phyloP scores from a whole-genome alignment of 2,888 invertebrate species.

The Portevinia maculata region DNA sequence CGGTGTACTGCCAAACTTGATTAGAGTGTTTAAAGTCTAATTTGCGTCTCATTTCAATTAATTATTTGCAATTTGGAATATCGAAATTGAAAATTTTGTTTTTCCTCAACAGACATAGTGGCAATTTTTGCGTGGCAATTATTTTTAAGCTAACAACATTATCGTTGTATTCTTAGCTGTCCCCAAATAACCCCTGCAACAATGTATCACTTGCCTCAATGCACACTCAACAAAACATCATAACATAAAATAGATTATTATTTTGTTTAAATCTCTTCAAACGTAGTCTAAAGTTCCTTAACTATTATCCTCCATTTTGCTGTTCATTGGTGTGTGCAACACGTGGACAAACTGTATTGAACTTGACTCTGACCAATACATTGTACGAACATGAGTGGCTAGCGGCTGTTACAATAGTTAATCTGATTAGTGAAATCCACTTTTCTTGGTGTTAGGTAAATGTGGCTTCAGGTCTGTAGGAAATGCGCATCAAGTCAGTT shows the following conservation, averaged over 20 bases:
- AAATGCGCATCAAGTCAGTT: constrained; percentile 22
- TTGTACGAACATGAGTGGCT: constrained; percentile 5
- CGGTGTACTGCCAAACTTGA: too few species aligned
- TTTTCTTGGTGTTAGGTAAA: background rate
- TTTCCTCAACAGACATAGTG: background rate
- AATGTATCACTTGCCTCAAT: background rate
- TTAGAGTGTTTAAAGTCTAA: too few species aligned
- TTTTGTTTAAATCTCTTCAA: background rate
- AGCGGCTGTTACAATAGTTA: constrained; percentile 26
- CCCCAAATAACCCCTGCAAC: background rate
- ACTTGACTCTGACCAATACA: constrained; percentile 4
- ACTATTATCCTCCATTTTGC: constrained; percentile 4
- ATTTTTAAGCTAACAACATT: background rate
- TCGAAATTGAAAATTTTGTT: background rate
- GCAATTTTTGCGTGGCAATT: background rate
- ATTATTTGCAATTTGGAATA: too few species aligned
- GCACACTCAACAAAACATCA: too few species aligned
- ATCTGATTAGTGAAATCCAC: constrained; percentile 53
- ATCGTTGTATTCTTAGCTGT: background rate
- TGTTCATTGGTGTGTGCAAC: constrained; percentile 14
- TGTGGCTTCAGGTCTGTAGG: background rate
- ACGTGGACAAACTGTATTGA: constrained; percentile 38
- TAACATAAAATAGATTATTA: constrained; percentile 10
- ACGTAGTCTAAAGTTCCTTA: constrained; percentile 36
- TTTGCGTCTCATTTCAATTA: too few species aligned